phyloP scores from a whole-genome alignment of 2,113 vertebrate genomes.

The Eulemur macaco region DNA sequence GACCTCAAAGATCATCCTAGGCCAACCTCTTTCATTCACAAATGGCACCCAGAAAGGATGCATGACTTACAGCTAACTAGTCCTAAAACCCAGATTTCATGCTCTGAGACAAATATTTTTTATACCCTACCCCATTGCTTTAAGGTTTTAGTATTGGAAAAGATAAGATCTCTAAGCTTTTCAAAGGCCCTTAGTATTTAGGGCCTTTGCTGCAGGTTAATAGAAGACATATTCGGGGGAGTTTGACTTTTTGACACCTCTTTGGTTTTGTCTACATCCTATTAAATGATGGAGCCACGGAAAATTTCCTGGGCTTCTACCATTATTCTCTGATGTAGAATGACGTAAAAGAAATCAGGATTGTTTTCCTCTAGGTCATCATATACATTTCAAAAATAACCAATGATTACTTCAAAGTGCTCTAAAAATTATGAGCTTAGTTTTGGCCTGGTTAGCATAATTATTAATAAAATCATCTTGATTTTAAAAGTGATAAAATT shows the following conservation, averaged over 20 bases:
- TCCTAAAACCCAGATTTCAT: neutral
- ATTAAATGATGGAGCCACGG: neutral
- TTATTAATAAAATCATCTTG: slow-evolving; percentile 15
- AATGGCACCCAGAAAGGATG: neutral
- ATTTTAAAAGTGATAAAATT: slow-evolving; percentile 44
- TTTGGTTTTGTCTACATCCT: neutral
- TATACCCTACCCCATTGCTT: neutral
- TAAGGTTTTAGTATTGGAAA: neutral
- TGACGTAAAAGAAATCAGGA: slow-evolving; percentile 31
- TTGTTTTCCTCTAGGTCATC: neutral
- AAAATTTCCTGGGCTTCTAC: neutral
- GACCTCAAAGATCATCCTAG: neutral
- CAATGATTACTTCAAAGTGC: slow-evolving; percentile 34
- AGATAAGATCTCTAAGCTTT: neutral
- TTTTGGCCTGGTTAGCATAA: slow-evolving; percentile 26
- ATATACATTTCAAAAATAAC: slow-evolving; percentile 43
- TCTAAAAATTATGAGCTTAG: neutral
- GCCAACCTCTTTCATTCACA: neutral
- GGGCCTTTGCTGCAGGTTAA: neutral
- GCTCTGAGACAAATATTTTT: neutral
- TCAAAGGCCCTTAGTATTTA: neutral
- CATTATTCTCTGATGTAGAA: neutral
- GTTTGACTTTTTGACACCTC: neutral
- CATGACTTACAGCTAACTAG: neutral
- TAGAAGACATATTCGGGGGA: neutral